Percentiles rank a stretch among this genome's conserved stretches.
Evolutionary conservation across 2,888 invertebrate genomes (phyloP).

Genomic region (Spialia ferax): DNA sequence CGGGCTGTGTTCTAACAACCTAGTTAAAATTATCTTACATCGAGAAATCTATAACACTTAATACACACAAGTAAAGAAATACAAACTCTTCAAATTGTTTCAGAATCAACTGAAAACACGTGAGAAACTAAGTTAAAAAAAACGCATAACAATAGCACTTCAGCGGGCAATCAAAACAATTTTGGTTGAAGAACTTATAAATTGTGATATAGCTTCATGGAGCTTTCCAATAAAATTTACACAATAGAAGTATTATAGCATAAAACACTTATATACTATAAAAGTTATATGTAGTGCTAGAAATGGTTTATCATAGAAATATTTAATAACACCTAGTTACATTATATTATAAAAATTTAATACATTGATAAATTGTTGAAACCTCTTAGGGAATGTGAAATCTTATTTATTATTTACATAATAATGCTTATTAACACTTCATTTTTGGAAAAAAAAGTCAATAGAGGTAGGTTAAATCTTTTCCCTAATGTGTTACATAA

Average conservation of each 20-base stretch:
- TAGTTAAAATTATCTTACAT: constrained; percentile 18
- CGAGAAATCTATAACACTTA: constrained; percentile 18
- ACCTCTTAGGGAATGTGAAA: no score
- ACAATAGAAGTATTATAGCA: constrained; percentile 5
- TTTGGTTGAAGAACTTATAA: constrained; percentile 10
- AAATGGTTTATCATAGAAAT: no score
- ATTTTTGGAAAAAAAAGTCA: no score
- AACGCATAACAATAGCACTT: constrained; percentile 2
- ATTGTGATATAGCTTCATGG: constrained; percentile 22
- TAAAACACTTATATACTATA: background rate
- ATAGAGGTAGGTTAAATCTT: no score
- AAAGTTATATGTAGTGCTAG: no score
- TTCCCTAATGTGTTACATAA: no score
- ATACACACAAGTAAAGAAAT: constrained; percentile 19
- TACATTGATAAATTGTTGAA: no score
- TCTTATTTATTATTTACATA: no score
- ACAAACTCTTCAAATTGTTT: constrained; percentile 3
- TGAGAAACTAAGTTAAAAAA: background rate
- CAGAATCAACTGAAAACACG: constrained; percentile 21
- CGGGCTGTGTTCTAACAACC: constrained; percentile 48
- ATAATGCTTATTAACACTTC: no score
- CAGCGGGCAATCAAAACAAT: background rate
- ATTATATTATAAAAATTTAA: no score
- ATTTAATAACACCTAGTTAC: no score
- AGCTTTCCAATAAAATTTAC: constrained; percentile 3